Evolutionary conservation across 2,113 vertebrate species (phyloP).

Genomic region (Oryzias celebensis): DNA sequence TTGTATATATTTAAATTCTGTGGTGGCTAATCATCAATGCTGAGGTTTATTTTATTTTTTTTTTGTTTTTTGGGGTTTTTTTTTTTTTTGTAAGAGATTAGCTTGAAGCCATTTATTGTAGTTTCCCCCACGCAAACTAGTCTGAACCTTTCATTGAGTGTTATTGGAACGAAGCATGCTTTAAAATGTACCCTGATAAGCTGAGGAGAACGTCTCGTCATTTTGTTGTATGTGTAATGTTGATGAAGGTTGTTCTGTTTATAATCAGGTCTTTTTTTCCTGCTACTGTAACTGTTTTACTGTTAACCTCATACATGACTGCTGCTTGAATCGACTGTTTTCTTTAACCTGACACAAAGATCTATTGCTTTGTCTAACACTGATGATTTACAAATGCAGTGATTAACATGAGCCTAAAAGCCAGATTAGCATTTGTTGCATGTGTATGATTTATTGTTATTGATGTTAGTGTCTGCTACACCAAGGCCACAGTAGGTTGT

Average conservation of each 20-base stretch:
- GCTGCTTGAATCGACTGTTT: slow-evolving; percentile 79
- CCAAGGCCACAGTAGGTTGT: slow-evolving; percentile 5
- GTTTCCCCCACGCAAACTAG: slow-evolving; percentile 77
- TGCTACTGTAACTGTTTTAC: slow-evolving; percentile 82
- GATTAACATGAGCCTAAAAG: slow-evolving; percentile 12
- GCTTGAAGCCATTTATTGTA: slow-evolving; percentile 56
- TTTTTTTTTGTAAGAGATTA: slow-evolving; percentile 60
- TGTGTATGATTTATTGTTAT: slow-evolving; percentile 7
- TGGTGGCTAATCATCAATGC: slow-evolving; percentile 21
- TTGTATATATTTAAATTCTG: slow-evolving; percentile 53
- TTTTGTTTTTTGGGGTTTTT: too few relatives aligned
- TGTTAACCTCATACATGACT: slow-evolving; percentile 75
- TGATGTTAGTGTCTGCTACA: slow-evolving; percentile 10
- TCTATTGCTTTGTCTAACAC: slow-evolving; percentile 30
- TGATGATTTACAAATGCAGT: slow-evolving; percentile 17
- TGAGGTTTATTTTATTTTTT: slow-evolving; percentile 22
- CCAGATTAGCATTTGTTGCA: slow-evolving; percentile 12
- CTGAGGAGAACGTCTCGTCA: slow-evolving; percentile 82
- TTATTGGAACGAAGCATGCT: slow-evolving; percentile 94
- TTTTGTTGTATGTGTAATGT: slow-evolving; percentile 84
- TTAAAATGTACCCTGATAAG: slow-evolving; percentile 89
- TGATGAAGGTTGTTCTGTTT: slow-evolving; percentile 74
- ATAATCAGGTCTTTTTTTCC: slow-evolving; percentile 82
- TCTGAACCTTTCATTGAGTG: slow-evolving; percentile 84
- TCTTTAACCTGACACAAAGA: slow-evolving; percentile 44